Conservation (phyloP, 2,888 invertebrate genomes). For the Drosophila colorata region DNA sequence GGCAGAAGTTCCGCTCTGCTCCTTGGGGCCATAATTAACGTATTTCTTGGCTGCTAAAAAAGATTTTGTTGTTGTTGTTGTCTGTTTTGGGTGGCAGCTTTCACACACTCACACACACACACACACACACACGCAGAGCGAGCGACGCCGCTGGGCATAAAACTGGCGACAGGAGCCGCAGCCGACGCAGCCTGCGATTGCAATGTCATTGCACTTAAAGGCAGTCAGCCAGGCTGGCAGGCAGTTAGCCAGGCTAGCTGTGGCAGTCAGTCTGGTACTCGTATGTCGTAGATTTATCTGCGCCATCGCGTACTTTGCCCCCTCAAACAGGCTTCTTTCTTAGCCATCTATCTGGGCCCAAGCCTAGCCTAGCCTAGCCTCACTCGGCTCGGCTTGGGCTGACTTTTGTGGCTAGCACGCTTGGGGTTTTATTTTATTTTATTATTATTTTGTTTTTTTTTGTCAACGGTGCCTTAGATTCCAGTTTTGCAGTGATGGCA, state of each 20-base stretch:
- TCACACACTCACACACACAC: conserved; percentile 22
- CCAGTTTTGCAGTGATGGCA: conserved; percentile 53
- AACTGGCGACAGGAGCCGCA: conserved; percentile 44
- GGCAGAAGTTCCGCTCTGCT: conserved; percentile 48
- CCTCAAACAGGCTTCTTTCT: conserved; percentile 58
- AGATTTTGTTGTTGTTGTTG: conserved; percentile 10
- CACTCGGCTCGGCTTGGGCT: conserved; percentile 11
- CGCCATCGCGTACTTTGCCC: conserved; percentile 68
- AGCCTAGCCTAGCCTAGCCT: conserved; percentile 7
- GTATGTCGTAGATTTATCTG: conserved; percentile 67
- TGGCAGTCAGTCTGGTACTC: no score
- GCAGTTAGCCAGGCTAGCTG: conserved; percentile 16
- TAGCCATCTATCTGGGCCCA: conserved; percentile 29
- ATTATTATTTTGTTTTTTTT: conserved; percentile 24
- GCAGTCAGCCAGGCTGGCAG: conserved; percentile 13
- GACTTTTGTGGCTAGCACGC: conserved; percentile 22
- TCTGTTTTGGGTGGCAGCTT: conserved; percentile 48
- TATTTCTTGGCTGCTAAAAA: conserved; percentile 20
- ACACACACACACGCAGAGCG: not conserved
- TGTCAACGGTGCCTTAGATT: conserved; percentile 69
- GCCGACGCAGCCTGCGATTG: conserved; percentile 23
- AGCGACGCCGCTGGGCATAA: conserved; percentile 27
- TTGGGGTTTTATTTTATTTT: not conserved
- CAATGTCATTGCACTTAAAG: conserved; percentile 68
- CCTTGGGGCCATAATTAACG: conserved; percentile 72